phyloP scores from a whole-genome alignment of 2,797 vertebrate genomes.

The Gambusia yucatana region DNA sequence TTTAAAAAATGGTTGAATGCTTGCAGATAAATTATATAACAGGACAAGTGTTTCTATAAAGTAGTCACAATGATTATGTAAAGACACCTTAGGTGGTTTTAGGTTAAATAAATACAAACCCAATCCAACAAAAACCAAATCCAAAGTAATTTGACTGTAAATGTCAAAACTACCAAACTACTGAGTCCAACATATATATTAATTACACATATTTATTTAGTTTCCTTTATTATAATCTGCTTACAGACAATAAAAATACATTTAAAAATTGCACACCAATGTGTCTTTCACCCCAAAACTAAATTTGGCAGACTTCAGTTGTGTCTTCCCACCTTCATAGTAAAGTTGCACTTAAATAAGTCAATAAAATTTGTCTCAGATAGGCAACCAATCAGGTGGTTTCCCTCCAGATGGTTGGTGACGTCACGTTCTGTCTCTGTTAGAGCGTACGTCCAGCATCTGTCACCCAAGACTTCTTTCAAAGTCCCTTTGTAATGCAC shows the following conservation, averaged over 20 bases:
- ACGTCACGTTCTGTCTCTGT: constrained; percentile 42
- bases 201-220: neutral
- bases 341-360: neutral
- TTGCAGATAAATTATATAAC: neutral
- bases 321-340: neutral
- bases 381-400: constrained; percentile 8
- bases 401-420: constrained; percentile 66
- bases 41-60: neutral
- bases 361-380: neutral
- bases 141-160: neutral
- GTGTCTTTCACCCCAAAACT: neutral
- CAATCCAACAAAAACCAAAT: neutral
- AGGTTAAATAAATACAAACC: neutral
- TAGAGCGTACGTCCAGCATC: constrained; percentile 25
- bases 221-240: neutral
- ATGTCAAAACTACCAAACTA: neutral
- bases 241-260: neutral
- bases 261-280: neutral
- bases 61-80: neutral
- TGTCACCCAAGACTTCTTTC: constrained; percentile 44
- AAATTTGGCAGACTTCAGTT: neutral
- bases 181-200: neutral
- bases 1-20: neutral
- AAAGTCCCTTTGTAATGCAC: constrained; percentile 51
- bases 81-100: neutral